Conservation (phyloP, 2,113 vertebrate species). For the Aphyosemion australe region DNA sequence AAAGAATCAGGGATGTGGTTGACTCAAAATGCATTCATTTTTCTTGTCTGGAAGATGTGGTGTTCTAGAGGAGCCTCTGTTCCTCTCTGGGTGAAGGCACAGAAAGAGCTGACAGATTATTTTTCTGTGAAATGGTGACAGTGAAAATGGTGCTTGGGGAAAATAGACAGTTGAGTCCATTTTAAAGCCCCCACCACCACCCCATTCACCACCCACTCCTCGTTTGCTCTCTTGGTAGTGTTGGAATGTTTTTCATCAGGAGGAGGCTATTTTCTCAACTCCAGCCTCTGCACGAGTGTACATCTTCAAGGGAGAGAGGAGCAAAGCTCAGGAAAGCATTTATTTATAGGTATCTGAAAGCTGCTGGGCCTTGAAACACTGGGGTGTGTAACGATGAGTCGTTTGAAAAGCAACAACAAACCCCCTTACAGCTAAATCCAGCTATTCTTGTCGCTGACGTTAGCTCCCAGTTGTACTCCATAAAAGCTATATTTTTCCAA, state of each 20-base stretch:
- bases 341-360: slow-evolving; percentile 80
- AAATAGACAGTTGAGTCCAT: slow-evolving; percentile 46
- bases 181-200: slow-evolving; percentile 58
- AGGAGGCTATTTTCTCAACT: slow-evolving; percentile 67
- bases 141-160: slow-evolving; percentile 56
- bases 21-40: slow-evolving; percentile 4
- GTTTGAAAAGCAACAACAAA: slow-evolving; percentile 69
- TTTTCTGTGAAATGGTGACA: slow-evolving; percentile 53
- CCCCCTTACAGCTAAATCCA: slow-evolving; percentile 53
- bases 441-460: slow-evolving; percentile 67
- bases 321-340: slow-evolving; percentile 70
- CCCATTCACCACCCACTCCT: slow-evolving; percentile 42
- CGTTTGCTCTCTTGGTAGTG: slow-evolving; percentile 60
- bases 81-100: no score
- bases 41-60: slow-evolving; percentile 24
- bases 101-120: no score
- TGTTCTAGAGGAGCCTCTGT: no score
- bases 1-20: background rate
- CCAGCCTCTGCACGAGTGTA: slow-evolving; percentile 45
- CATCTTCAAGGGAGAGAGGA: slow-evolving; percentile 46
- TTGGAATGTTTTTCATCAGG: slow-evolving; percentile 76
- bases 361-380: slow-evolving; percentile 60
- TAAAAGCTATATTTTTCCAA: slow-evolving; percentile 48
- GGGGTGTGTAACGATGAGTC: slow-evolving; percentile 69
- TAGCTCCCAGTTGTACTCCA: slow-evolving; percentile 60